Evolutionary conservation across 2,888 invertebrate genomes (phyloP), one percentile per base, ranked within the genome.

Genomic region (Muscina levida): DNA sequence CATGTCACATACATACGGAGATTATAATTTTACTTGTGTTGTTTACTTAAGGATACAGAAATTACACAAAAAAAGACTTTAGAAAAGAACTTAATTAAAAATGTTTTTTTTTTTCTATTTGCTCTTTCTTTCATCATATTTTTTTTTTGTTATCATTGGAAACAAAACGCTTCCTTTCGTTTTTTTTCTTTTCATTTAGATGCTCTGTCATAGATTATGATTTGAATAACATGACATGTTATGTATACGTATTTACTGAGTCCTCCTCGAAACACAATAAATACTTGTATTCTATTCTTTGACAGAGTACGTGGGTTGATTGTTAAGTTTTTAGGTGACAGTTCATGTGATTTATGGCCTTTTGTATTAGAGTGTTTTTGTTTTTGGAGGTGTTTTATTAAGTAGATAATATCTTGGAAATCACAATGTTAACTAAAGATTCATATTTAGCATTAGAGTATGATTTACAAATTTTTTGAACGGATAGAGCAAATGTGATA

Each of bases 191-290:
- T 26, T 53, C 31, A 24, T 57, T 46, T 37, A 1, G n/a, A 51
- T 8, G 53, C 24, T 53, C 22, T 62, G 26, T 42, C 26, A 37
- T 31, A 65, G 70, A 66, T 65, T 68, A 73, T 71, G 56, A 66
- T 57, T 65, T 76, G 39, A 37, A 24, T 19, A 66, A 71, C 39
- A 59, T 77, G 62, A 53, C 59, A 77, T 44, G 48, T 51, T 42
- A 68, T 53, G n/a, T n/a, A 68, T 13, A n/a, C 42, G 56, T 53
- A 68, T 19, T 44, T 13, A 10, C 17, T n/a, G n/a, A 19, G 22
- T 22, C 22, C 39, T 5, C 59, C n/a, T n/a, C 22, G 5, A 42
- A 22, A 62, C 1, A 53, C n/a, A 65, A 19, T n/a, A n/a, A n/a
- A n/a, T n/a, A 65, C 26, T 8, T 31, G 19, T n/a, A 42, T 68